Evolutionary conservation across 2,888 invertebrate genomes (phyloP), one percentile per base, ranked within the genome.

Genomic region (Amphipoea lucens): DNA sequence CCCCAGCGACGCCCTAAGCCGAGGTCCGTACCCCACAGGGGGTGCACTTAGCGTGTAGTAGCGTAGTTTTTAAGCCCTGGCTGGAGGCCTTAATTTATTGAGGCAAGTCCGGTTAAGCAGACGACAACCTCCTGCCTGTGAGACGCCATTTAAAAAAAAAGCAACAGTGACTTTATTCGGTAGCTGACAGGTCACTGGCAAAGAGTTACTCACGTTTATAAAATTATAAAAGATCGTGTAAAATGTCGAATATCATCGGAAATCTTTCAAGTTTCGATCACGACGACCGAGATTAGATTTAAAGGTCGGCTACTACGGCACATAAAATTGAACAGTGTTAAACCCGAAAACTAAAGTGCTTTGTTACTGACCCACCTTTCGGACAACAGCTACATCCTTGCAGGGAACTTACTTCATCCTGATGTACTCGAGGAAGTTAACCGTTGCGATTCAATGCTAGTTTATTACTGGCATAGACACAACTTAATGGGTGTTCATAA

Each of bases 331-430:
- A 73, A 48, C 9, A 63, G 14, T 36, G 72, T 63, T 14, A 63
- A 57, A 63, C 12, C 45, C 14, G 45, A 63, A 73, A 73, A 62
- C 23, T 36, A 45, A 36, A 73, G 48, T 73, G 73, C 23, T 12
- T 63, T 63, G 9, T 36, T 62, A 62, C 29, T 62, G 29, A 23
- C 23, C 1, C 36, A 63, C 23, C 23, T 48, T 63, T 63, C 9
- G 2, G 62, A 48, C 45, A 36, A 23, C 36, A 73, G 29, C 63
- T 63, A 73, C 36, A 5, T 5, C n/a, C n/a, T 57, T 71, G 54
- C 54, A 54, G 4, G 9, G 40, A 57, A 57, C 54, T 42, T 73
- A 29, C 17, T 63, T 63, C 48, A 63, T 9, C 36, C 63, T 23
- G 48, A 48, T 14, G 36, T 63, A 36, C 48, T 73, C 0, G 9